Evolutionary conservation across 2,797 vertebrate genomes (phyloP).

Genomic region (Danio jaintianensis): DNA sequence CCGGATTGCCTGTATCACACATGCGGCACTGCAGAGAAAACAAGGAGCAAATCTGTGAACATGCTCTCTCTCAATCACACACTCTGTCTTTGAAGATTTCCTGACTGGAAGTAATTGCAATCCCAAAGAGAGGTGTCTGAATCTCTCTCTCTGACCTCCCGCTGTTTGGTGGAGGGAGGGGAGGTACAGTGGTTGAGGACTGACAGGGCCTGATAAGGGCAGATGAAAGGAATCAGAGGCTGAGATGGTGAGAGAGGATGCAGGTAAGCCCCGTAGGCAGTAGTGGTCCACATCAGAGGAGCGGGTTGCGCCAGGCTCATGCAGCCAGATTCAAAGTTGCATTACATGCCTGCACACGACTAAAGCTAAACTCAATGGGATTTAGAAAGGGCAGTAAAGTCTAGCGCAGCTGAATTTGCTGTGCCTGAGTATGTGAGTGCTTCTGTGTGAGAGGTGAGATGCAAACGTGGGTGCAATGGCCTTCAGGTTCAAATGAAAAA

Average conservation of each 20-base stretch:
- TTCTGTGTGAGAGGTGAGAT: constrained; percentile 25
- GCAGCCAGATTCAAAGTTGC: constrained; percentile 48
- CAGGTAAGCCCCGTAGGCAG: constrained; percentile 53
- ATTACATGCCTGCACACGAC: constrained; percentile 52
- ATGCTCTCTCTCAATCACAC: constrained; percentile 35
- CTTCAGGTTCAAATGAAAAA: constrained; percentile 25
- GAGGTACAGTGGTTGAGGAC: constrained; percentile 44
- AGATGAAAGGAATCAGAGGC: constrained; percentile 43
- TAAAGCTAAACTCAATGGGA: constrained; percentile 45
- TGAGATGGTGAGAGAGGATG: constrained; percentile 27
- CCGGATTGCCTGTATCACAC: constrained; percentile 2
- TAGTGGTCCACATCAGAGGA: constrained; percentile 47
- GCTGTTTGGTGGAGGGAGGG: constrained; percentile 40
- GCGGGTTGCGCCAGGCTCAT: constrained; percentile 25
- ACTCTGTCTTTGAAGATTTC: constrained; percentile 40
- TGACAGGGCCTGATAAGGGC: constrained; percentile 54
- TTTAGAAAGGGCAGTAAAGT: constrained; percentile 46
- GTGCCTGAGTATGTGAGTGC: not conserved
- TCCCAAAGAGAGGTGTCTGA: constrained; percentile 43
- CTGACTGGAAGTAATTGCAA: constrained; percentile 47
- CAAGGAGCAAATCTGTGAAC: constrained; percentile 18
- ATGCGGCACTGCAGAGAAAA: not conserved
- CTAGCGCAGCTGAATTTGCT: constrained; percentile 20
- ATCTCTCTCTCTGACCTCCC: constrained; percentile 47
- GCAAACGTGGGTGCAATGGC: not conserved